Conservation (phyloP, 2,113 vertebrate species). For the Erythrolamprus reginae region DNA sequence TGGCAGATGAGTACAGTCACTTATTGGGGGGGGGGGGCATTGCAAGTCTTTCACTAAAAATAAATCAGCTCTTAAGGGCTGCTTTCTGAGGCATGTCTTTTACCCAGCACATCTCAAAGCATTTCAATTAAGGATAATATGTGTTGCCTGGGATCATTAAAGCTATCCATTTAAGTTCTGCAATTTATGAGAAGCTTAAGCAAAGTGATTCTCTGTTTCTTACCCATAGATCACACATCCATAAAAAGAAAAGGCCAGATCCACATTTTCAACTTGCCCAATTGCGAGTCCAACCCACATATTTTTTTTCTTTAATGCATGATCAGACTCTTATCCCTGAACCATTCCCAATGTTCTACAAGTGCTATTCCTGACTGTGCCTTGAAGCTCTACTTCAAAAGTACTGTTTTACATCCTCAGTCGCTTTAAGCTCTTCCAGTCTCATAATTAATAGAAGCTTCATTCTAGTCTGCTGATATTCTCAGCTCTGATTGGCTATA, state of each 20-base stretch:
- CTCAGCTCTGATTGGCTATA: background rate
- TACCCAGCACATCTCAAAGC: background rate
- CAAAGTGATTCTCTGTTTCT: background rate
- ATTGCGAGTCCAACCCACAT: background rate
- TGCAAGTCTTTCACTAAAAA: conserved; percentile 4
- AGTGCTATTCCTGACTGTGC: background rate
- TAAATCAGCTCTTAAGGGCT: background rate
- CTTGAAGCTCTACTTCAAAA: background rate
- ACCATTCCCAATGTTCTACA: background rate
- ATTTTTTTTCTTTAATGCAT: background rate
- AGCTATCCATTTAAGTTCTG: background rate
- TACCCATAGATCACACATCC: background rate
- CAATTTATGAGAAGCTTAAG: background rate
- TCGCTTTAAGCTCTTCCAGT: background rate
- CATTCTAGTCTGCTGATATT: background rate
- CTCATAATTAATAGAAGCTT: background rate
- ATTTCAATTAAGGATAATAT: background rate
- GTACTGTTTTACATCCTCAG: background rate
- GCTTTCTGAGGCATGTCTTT: conserved; percentile 24
- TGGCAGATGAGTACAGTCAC: conserved; percentile 16
- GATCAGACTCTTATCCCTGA: background rate
- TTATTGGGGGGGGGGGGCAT: background rate
- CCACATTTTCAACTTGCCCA: background rate
- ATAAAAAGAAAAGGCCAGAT: background rate
- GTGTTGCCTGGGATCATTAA: background rate